These are phyloP conservation scores for Acrocephalus kingi DNA, from an alignment of 2,113 vertebrate genomes.

Conservation along the genomic window DNA sequence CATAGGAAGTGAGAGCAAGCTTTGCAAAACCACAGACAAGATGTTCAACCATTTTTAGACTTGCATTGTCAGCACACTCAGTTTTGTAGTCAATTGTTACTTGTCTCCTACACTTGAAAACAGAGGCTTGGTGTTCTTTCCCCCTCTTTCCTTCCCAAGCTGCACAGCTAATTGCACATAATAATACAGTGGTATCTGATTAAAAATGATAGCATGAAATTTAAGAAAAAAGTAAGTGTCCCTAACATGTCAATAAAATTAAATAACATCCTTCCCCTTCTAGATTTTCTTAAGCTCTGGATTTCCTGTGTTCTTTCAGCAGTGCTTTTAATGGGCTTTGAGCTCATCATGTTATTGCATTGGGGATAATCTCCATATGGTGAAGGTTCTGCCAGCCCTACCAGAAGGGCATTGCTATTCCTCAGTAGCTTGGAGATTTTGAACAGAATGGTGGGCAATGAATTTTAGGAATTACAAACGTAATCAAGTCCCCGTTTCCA, in stretches of 20 bases:
- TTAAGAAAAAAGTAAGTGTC: neutral
- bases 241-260: constrained; percentile 6
- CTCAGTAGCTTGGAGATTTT: neutral
- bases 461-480: neutral
- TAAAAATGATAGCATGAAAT: neutral
- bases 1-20: neutral
- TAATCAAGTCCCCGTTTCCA: neutral
- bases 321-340: constrained; percentile 3
- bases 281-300: constrained; percentile 29
- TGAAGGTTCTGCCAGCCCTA: constrained; percentile 14
- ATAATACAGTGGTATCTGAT: neutral
- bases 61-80: neutral
- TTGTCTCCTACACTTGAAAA: constrained; percentile 1
- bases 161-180: neutral
- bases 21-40: neutral
- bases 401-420: neutral
- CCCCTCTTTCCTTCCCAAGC: neutral
- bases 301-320: constrained; percentile 33
- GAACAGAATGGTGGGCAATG: neutral
- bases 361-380: constrained; percentile 35
- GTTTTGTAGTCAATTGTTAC: neutral
- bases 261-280: neutral
- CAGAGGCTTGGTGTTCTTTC: neutral
- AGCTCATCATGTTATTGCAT: neutral
- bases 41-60: neutral